These are phyloP conservation scores for Tetragonula clypearis DNA, from an alignment of 1,140 invertebrate genomes.

Conservation along the genomic window DNA sequence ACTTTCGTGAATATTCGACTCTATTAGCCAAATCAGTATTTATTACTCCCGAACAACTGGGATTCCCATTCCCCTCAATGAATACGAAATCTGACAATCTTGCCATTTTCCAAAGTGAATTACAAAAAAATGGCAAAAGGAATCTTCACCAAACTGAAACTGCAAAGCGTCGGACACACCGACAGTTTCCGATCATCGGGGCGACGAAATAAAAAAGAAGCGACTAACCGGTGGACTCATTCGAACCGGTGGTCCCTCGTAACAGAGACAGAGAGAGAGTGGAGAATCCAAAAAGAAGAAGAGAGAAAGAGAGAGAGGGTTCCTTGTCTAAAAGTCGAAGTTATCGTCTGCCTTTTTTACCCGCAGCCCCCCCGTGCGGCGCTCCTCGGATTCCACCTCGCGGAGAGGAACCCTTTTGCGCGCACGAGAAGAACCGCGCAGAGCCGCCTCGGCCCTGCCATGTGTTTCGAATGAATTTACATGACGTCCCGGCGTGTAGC, in stretches of 20 bases:
- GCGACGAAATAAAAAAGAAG: conserved; percentile 7
- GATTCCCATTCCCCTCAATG: not conserved
- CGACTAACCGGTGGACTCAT: not conserved
- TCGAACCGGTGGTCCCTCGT: conserved; percentile 20
- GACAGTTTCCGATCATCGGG: not conserved
- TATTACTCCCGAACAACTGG: not conserved
- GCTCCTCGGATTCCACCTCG: conserved; percentile 54
- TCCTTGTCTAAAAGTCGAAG: conserved; percentile 52
- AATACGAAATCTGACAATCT: not conserved
- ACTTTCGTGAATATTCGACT: too few species aligned
- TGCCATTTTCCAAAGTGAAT: not conserved
- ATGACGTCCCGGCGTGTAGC: conserved; percentile 65
- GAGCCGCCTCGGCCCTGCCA: conserved; percentile 61
- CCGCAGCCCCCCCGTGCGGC: not conserved
- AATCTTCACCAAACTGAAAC: not conserved
- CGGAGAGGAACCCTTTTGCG: conserved; percentile 59
- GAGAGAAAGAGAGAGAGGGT: not conserved
- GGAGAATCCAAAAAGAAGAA: not conserved
- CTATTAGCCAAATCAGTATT: too few species aligned
- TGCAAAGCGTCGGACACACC: not conserved
- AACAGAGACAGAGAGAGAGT: conserved; percentile 3
- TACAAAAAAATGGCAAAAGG: not conserved
- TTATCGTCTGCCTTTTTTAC: conserved; percentile 60
- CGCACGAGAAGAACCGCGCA: conserved; percentile 33
- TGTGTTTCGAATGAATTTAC: conserved; percentile 75